Base-by-base conservation (phyloP, 2,113 vertebrate genomes). In the Phylloscopus whistleri region DNA sequence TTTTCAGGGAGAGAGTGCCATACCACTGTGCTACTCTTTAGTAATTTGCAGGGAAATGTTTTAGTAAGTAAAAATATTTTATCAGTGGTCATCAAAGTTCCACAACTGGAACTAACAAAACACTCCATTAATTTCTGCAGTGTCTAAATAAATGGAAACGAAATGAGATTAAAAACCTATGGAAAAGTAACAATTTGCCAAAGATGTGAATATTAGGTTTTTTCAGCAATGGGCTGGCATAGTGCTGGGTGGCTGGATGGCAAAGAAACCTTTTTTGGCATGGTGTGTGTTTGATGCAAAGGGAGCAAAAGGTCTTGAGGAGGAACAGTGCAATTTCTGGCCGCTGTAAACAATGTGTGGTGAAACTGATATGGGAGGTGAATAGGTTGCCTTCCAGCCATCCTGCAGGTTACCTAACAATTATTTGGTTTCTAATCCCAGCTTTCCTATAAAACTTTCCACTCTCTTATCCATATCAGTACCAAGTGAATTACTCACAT, bases 71-170 rank as follows among this genome's bases (percentile, higher is more conserved):
- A 73, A 79, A 30, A 31, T 10, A 10, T 73, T 73, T 88, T 56
- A 27, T 77, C 41, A 58, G 10, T 7, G 8, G 24, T 81, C 28
- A 1, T 23, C 0, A 0, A 74, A 85, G n/a, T 64, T 16, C 18
- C 11, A 8, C 10, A 88, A 30, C 41, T 48, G 30, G 22, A 60
- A 66, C 2, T 31, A 22, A 33, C 41, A 4, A 87, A 93, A 92
- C 10, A 2, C 27, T 80, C 24, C 2, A 2, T 53, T 87, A 53
- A 62, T 69, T 83, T 85, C 53, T 63, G 20, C 21, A 52, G 21
- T 16, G 14, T 41, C 55, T 62, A 82, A 79, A 72, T 30, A 22
- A 68, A 53, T 0, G 0, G 37, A 20, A 85, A 43, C 30, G 16
- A 69, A 73, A 10, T 9, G 70, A 53, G 63, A 49, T 52, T 79